Percentiles rank a stretch among this genome's conserved stretches.
Conservation (phyloP, 2,888 invertebrate species). For the Dryomyza anilis region DNA sequence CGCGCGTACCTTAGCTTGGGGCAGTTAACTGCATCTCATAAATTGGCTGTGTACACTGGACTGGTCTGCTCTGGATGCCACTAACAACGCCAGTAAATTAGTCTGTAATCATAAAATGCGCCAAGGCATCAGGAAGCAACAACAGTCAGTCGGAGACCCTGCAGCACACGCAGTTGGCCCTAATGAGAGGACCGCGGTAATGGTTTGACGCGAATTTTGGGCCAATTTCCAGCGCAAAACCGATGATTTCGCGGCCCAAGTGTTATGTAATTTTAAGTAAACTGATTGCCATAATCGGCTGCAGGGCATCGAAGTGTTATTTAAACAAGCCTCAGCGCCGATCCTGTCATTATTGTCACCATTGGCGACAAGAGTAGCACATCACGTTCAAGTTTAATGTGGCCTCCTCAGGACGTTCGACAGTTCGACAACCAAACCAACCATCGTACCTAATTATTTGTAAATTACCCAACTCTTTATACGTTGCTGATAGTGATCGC, state of each 20-base stretch:
- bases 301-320: slow-evolving; percentile 36
- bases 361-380: slow-evolving; percentile 39
- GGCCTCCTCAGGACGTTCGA: neutral
- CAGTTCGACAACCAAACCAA: neutral
- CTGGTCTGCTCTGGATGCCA: neutral
- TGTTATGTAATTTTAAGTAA: slow-evolving; percentile 23
- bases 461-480: slow-evolving; percentile 5
- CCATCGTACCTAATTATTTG: slow-evolving; percentile 13
- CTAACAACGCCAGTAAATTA: neutral
- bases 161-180: neutral
- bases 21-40: slow-evolving; percentile 35
- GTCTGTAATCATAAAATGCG: neutral
- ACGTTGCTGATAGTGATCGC: no score
- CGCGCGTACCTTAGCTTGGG: slow-evolving; percentile 16
- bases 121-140: neutral
- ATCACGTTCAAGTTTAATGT: slow-evolving; percentile 34
- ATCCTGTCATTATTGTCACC: slow-evolving; percentile 42
- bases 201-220: slow-evolving; percentile 18
- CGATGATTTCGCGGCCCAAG: slow-evolving; percentile 19
- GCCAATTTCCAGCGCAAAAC: slow-evolving; percentile 12
- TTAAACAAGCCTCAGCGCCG: slow-evolving; percentile 43
- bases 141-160: no score
- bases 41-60: slow-evolving; percentile 22
- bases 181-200: slow-evolving; percentile 16
- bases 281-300: slow-evolving; percentile 24